phyloP scores from a whole-genome alignment of 2,888 invertebrate genomes.

The Sinhomidia bicolor region DNA sequence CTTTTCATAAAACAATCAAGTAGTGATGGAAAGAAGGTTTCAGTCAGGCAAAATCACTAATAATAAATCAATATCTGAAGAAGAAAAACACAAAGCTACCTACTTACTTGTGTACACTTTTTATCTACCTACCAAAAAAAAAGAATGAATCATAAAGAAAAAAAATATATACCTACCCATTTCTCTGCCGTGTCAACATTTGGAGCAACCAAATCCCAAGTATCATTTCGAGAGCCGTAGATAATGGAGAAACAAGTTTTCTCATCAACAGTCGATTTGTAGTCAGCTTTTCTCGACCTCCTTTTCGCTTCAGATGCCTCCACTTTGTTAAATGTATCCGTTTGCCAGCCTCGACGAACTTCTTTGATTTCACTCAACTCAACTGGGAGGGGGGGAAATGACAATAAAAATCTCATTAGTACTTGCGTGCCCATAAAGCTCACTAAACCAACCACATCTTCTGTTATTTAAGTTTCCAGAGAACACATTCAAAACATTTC shows the following conservation, averaged over 20 bases:
- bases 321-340: slow-evolving; percentile 82
- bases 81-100: too few relatives aligned
- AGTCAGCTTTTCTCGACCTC: slow-evolving; percentile 74
- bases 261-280: slow-evolving; percentile 80
- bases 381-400: slow-evolving; percentile 79
- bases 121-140: too few relatives aligned
- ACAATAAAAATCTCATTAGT: slow-evolving; percentile 15
- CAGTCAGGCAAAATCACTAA: too few relatives aligned
- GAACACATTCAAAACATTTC: too few relatives aligned
- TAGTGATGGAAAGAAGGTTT: too few relatives aligned
- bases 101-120: too few relatives aligned
- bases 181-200: slow-evolving; percentile 80
- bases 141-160: too few relatives aligned
- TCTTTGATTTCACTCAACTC: slow-evolving; percentile 82
- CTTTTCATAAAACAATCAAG: background rate
- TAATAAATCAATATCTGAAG: too few relatives aligned
- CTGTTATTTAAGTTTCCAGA: too few relatives aligned
- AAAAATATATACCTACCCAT: slow-evolving; percentile 80
- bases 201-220: slow-evolving; percentile 82
- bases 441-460: background rate
- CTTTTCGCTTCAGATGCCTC: slow-evolving; percentile 80
- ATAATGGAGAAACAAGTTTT: slow-evolving; percentile 81
- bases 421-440: background rate
- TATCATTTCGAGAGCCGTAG: slow-evolving; percentile 80
- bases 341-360: slow-evolving; percentile 82